phyloP scores from a whole-genome alignment of 2,797 vertebrate genomes.

The Lophotriccus pileatus region DNA sequence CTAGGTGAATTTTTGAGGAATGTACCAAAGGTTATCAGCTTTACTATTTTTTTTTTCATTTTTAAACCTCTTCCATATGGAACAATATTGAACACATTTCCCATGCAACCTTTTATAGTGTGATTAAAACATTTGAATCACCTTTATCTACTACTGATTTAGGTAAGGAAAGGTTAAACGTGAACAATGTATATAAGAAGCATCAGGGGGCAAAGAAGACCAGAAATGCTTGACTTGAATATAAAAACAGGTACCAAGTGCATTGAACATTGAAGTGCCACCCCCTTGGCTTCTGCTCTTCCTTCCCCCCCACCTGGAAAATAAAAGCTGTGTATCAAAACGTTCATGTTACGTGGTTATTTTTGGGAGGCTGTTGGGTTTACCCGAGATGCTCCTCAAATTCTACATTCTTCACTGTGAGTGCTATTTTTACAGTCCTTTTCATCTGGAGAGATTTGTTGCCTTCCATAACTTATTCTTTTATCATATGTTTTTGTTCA shows the following conservation, averaged over 20 bases:
- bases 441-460: background rate
- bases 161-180: background rate
- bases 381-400: background rate
- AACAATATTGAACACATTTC: background rate
- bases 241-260: background rate
- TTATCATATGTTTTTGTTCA: background rate
- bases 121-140: background rate
- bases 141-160: background rate
- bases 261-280: background rate
- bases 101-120: background rate
- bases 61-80: background rate
- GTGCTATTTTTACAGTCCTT: background rate
- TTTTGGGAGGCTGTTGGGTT: background rate
- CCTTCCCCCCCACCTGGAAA: background rate
- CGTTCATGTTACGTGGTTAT: background rate
- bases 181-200: background rate
- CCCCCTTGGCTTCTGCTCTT: background rate
- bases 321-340: background rate
- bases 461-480: background rate
- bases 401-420: background rate
- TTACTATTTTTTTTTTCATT: background rate
- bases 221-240: background rate
- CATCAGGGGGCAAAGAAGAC: background rate
- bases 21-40: background rate
- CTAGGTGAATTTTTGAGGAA: background rate